Percentiles rank a stretch among this genome's conserved stretches.
phyloP scores from a whole-genome alignment of 1,140 invertebrate genomes.

The Himalopsyche phryganea region DNA sequence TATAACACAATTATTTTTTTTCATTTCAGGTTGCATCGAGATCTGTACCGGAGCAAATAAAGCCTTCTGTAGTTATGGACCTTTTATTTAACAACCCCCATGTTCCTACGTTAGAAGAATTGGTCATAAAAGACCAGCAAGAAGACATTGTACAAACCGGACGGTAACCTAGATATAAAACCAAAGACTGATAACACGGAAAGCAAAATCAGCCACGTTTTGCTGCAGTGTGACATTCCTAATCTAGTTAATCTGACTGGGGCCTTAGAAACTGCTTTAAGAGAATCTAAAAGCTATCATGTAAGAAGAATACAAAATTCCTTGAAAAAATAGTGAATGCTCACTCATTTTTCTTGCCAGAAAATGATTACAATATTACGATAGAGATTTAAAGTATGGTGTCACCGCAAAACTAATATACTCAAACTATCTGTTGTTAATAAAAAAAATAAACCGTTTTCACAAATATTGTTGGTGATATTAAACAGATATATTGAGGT shows the following conservation, averaged over 20 bases:
- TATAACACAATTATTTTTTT: no score
- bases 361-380: neutral
- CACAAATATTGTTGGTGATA: neutral
- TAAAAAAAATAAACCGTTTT: neutral
- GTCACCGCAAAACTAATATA: neutral
- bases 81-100: constrained; percentile 11
- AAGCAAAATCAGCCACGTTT: constrained; percentile 41
- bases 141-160: neutral
- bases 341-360: neutral
- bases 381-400: neutral
- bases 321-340: constrained; percentile 36
- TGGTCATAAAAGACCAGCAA: neutral
- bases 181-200: constrained; percentile 44
- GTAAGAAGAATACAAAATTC: constrained; percentile 48
- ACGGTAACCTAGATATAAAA: constrained; percentile 22
- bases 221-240: constrained; percentile 46
- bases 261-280: constrained; percentile 45
- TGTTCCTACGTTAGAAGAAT: neutral
- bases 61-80: constrained; percentile 18
- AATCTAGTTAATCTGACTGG: constrained; percentile 47
- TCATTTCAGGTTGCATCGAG: constrained; percentile 24
- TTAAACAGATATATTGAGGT: neutral
- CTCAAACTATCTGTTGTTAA: neutral
- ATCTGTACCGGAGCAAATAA: constrained; percentile 13
- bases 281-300: constrained; percentile 51